Conservation (phyloP, 2,888 invertebrate genomes). For the Lepidocyrtinus sp. region DNA sequence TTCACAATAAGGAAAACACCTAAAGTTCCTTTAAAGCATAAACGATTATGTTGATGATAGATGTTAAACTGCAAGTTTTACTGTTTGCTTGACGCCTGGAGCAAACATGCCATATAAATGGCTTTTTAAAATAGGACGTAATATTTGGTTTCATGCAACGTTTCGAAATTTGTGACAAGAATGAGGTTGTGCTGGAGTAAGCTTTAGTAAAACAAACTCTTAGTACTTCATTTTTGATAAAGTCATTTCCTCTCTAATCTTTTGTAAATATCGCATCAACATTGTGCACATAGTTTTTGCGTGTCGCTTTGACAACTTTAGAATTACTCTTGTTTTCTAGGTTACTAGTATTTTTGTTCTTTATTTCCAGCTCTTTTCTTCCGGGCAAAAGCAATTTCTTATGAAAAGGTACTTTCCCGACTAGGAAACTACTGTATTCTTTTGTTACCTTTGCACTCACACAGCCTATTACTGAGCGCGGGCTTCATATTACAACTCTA, state of each 20-base stretch:
- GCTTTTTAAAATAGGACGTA: slow-evolving; percentile 2
- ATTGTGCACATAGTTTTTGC: neutral
- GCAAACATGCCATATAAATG: neutral
- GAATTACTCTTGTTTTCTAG: neutral
- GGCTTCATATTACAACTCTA: neutral
- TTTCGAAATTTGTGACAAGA: no score
- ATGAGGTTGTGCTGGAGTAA: neutral
- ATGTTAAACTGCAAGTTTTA: no score
- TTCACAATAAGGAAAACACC: no score
- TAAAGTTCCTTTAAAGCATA: no score
- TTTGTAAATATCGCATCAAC: neutral
- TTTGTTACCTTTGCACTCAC: neutral
- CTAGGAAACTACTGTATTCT: neutral
- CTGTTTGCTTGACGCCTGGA: neutral
- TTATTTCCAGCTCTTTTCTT: neutral
- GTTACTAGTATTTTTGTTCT: neutral
- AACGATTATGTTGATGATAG: no score
- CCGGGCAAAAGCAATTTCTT: neutral
- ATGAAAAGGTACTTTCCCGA: neutral
- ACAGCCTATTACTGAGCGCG: no score
- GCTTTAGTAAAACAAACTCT: slow-evolving; percentile 9
- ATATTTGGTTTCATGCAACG: neutral
- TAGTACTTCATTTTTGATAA: neutral
- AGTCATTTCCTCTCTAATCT: slow-evolving; percentile 14
- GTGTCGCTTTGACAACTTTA: neutral